Evolutionary conservation across 2,888 invertebrate genomes (phyloP).

Genomic region (Callinectes sapidus): DNA sequence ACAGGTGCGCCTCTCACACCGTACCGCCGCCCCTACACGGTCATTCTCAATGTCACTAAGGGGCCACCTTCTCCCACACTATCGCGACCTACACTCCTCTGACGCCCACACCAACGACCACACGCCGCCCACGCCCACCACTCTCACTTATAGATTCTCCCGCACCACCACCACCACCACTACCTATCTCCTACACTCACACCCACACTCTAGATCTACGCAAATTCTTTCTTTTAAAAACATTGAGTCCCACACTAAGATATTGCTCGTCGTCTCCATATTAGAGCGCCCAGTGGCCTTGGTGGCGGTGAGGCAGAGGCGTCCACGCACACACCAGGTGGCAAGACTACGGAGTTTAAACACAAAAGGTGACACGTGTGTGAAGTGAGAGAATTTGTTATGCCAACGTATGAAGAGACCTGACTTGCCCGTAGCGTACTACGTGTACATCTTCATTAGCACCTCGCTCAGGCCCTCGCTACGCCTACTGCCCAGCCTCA

Average conservation of each 20-base stretch:
- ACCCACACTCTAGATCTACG: background rate
- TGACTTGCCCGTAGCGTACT: background rate
- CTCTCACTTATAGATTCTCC: background rate
- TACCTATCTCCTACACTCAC: background rate
- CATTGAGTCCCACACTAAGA: background rate
- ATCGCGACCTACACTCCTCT: background rate
- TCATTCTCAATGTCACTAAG: background rate
- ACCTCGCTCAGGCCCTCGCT: background rate
- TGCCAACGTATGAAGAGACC: background rate
- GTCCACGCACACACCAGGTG: background rate
- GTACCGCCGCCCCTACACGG: background rate
- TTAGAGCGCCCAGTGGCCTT: background rate
- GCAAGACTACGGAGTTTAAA: background rate
- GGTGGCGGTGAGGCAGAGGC: background rate
- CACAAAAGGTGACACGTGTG: background rate
- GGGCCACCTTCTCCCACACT: constrained; percentile 29
- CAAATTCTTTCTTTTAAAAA: constrained; percentile 6
- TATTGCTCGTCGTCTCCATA: background rate
- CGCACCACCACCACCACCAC: constrained; percentile 1
- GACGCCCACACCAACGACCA: constrained; percentile 1
- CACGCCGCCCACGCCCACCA: background rate
- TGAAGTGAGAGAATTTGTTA: background rate
- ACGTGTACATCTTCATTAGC: background rate
- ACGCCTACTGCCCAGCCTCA: background rate
- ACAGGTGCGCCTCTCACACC: constrained; percentile 7